A percentile compares a stretch with the other conserved stretches of the same genome.
Conservation (phyloP, 2,888 invertebrate genomes). For the Parnassius smintheus region DNA sequence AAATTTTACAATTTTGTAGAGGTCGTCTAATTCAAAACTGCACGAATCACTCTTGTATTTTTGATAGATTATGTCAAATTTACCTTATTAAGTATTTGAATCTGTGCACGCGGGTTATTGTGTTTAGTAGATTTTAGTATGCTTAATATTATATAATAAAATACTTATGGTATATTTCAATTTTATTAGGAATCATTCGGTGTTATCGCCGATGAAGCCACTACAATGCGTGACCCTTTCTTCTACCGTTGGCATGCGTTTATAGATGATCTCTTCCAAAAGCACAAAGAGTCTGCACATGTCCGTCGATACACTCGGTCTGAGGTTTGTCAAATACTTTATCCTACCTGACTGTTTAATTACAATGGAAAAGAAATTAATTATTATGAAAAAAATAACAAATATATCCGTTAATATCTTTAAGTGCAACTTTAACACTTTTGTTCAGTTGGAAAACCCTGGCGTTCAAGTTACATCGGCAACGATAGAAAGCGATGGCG, state of each 20-base stretch:
- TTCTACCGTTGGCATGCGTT: constrained; percentile 93
- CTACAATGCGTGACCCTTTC: constrained; percentile 92
- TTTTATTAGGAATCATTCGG: constrained; percentile 84
- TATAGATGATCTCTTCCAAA: constrained; percentile 87
- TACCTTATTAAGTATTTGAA: no score
- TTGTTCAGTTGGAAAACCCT: constrained; percentile 80
- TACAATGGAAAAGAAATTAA: no score
- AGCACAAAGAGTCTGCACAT: constrained; percentile 80
- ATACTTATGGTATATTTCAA: background rate
- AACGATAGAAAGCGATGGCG: constrained; percentile 68
- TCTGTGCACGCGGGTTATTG: no score
- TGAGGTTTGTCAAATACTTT: constrained; percentile 46
- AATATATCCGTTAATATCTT: no score
- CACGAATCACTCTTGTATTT: no score
- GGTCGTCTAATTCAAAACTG: no score
- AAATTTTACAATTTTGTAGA: no score
- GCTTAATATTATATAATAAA: background rate
- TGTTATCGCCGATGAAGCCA: constrained; percentile 90
- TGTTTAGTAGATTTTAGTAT: no score
- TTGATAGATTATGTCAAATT: no score
- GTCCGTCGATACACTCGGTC: constrained; percentile 64
- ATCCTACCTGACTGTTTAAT: no score
- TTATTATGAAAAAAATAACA: no score
- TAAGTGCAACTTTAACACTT: no score
- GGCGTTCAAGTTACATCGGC: constrained; percentile 79